phyloP scores from a whole-genome alignment of 2,888 invertebrate genomes.

The Odontomyia ornata region DNA sequence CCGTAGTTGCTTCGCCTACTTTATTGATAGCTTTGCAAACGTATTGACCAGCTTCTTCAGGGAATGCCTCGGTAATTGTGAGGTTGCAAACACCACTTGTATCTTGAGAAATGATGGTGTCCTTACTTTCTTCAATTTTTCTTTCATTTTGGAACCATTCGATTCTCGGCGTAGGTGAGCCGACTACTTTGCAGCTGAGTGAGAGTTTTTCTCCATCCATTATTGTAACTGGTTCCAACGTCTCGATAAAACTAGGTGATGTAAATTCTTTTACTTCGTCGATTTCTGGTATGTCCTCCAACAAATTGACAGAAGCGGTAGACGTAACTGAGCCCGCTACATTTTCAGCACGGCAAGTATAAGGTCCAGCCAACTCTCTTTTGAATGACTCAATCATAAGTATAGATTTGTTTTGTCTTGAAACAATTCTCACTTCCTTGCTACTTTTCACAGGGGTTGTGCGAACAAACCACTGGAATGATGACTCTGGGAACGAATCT shows the following conservation, averaged over 20 bases:
- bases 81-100: slow-evolving; percentile 82
- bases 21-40: slow-evolving; percentile 83
- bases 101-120: slow-evolving; percentile 77
- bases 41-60: slow-evolving; percentile 90
- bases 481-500: slow-evolving; percentile 79
- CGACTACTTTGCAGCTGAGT: slow-evolving; percentile 77
- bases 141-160: slow-evolving; percentile 81
- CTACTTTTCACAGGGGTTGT: slow-evolving; percentile 76
- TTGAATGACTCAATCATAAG: slow-evolving; percentile 78
- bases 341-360: slow-evolving; percentile 90
- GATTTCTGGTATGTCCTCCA: slow-evolving; percentile 65
- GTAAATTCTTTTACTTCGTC: slow-evolving; percentile 70
- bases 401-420: slow-evolving; percentile 79
- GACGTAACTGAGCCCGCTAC: slow-evolving; percentile 89
- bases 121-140: slow-evolving; percentile 78
- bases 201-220: slow-evolving; percentile 91
- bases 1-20: slow-evolving; percentile 82
- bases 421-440: slow-evolving; percentile 75
- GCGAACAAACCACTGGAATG: slow-evolving; percentile 88
- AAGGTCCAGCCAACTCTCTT: slow-evolving; percentile 76
- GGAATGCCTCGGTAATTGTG: slow-evolving; percentile 85
- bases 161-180: slow-evolving; percentile 81
- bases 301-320: slow-evolving; percentile 75
- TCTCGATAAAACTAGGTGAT: slow-evolving; percentile 80
- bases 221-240: slow-evolving; percentile 77